Evolutionary conservation across 2,113 vertebrate genomes (phyloP), one percentile per base, ranked within the genome.

Genomic region (Nesoenas mayeri): DNA sequence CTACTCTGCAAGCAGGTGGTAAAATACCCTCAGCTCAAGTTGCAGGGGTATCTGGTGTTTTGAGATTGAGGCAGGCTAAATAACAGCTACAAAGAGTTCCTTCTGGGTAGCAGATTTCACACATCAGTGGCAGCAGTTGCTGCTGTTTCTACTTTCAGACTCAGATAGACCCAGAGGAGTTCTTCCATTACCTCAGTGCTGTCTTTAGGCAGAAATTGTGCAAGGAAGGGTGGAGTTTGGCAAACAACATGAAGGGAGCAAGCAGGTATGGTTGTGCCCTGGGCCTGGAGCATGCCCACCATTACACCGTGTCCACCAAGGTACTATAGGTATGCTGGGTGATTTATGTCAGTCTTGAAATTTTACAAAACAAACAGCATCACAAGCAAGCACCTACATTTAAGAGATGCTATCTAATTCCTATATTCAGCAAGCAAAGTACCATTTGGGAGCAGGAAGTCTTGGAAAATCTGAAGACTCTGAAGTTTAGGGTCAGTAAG

Each of bases 111-210:
- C 51, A 86, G 51, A 67, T 93, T 93, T 93, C 79, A 84, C 64
- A 85, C 56, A 74, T 62, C 36, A 67, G 77, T 78, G 58, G 61
- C 67, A 94, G 61, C 64, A 90, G 53, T 84, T 87, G 73, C 61
- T 89, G 65, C 75, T 87, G 42, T 94, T 96, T 87, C 53, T 85
- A 26, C 66, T 95, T 92, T 83, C 42, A 62, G 71, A 28, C 12
- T 54, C 72, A 62, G 70, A 32, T 7, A 67, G 70, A 80, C 13
- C 12, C 64, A 60, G 40, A 47, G n/a, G 38, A 91, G 29, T 36
- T 87, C 28, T 29, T 87, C 50, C 24, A 19, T 54, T 77, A 51
- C 47, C 14, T 88, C 1, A 0, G 5, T 60, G 75, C 66, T 80
- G 29, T 57, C 62, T 73, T 69, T 31, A 89, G 72, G 75, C 61